These are phyloP conservation scores for Phasia obesa DNA, from an alignment of 2,888 invertebrate species.

Conservation along the genomic window DNA sequence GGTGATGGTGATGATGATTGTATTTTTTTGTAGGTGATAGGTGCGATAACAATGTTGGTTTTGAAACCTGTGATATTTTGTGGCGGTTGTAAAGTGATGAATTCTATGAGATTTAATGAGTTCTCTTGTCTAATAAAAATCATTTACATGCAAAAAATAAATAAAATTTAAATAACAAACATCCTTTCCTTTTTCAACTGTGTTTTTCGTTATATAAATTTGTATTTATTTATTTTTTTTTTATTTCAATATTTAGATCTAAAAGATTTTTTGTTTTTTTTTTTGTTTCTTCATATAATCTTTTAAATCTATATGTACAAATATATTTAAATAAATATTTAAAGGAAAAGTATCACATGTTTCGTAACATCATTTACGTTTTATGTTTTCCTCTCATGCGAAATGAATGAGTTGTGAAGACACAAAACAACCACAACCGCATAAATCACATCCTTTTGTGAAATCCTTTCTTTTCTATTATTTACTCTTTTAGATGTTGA, in stretches of 20 bases:
- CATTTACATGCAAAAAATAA: conserved; percentile 66
- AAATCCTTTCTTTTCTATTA: conserved; percentile 65
- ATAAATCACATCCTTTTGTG: conserved; percentile 70
- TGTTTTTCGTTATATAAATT: too few relatives aligned
- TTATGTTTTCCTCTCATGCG: not conserved
- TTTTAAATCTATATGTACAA: conserved; percentile 5
- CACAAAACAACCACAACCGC: conserved; percentile 48
- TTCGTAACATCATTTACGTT: not conserved
- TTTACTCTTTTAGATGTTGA: conserved; percentile 39
- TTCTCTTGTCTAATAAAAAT: conserved; percentile 18
- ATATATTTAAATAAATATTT: conserved; percentile 15
- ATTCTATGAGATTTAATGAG: not conserved
- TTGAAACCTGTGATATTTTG: conserved; percentile 29
- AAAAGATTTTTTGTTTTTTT: not conserved
- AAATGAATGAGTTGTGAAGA: conserved; percentile 26
- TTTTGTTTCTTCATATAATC: conserved; percentile 4
- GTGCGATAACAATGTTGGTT: conserved; percentile 31
- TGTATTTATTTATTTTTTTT: not conserved
- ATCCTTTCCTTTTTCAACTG: conserved; percentile 40
- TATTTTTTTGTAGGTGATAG: not conserved
- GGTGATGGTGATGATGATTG: not conserved
- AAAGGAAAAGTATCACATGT: conserved; percentile 6
- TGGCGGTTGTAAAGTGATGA: not conserved
- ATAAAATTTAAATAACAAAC: conserved; percentile 67
- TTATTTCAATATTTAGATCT: conserved; percentile 26